A percentile compares a stretch with the other conserved stretches of the same genome.
Evolutionary conservation across 2,797 vertebrate genomes (phyloP).

Genomic region (Phoxinus dragarum): DNA sequence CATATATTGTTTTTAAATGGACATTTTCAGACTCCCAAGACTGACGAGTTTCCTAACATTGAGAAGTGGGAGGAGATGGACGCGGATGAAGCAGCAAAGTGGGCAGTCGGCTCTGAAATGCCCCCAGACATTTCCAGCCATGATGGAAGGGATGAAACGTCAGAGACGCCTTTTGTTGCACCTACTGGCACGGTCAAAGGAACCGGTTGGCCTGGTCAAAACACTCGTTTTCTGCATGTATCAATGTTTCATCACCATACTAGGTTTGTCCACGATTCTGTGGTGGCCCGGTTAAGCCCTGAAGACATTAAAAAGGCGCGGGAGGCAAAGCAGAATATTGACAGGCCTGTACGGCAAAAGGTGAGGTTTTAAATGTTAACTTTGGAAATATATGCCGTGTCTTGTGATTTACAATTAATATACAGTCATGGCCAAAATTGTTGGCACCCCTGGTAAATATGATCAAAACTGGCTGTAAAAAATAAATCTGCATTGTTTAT

Average conservation of each 20-base stretch:
- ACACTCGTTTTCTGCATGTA: constrained; percentile 71
- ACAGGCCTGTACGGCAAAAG: constrained; percentile 78
- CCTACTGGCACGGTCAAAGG: neutral
- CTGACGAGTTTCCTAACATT: constrained; percentile 74
- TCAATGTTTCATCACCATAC: constrained; percentile 52
- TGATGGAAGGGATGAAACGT: constrained; percentile 23
- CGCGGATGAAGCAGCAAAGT: constrained; percentile 73
- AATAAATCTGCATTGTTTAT: too few relatives aligned
- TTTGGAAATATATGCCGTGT: neutral
- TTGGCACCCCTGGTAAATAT: too few relatives aligned
- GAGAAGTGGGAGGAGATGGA: constrained; percentile 78
- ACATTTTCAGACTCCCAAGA: constrained; percentile 65
- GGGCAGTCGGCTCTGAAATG: constrained; percentile 74
- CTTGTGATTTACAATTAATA: too few relatives aligned
- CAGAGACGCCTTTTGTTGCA: constrained; percentile 2
- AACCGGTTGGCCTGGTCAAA: constrained; percentile 67
- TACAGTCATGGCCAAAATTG: too few relatives aligned
- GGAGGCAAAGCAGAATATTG: constrained; percentile 73
- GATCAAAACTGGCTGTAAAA: too few relatives aligned
- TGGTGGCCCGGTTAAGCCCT: constrained; percentile 77
- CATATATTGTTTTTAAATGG: neutral
- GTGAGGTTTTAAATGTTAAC: constrained; percentile 60
- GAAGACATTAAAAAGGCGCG: constrained; percentile 85
- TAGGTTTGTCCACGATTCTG: constrained; percentile 74
- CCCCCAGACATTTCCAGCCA: constrained; percentile 45